Base-by-base conservation (phyloP, 2,113 vertebrate species). In the Festucalex cinctus region DNA sequence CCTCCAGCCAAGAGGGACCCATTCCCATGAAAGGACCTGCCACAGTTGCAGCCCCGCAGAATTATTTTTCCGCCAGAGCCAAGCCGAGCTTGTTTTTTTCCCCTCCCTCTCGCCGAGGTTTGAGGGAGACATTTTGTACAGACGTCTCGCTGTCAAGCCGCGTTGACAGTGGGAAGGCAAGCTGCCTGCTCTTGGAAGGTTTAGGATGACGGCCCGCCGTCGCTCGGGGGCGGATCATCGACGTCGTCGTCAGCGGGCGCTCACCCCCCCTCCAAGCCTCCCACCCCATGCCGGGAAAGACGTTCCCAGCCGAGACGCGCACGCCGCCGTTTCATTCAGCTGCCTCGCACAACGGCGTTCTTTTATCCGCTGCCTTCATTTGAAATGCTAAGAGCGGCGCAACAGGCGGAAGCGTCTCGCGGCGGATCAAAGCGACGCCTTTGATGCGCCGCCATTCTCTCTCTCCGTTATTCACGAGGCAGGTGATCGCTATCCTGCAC, bases 361-460 rank as follows among this genome's bases (percentile, higher is more conserved):
- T 86, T 89, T 91, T 84, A 89, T 90, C 79, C 46, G 63, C 63
- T 32, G 75, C 78, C 76, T 80, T 88, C 88, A 89, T 90, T 90
- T 89, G 85, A 91, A 91, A 91, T 89, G 90, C 90, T 85, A 90
- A 90, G 78, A 87, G 84, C 78, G 78, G 75, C 60, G 77, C 85
- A 88, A 88, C 88, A 87, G 85, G 85, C 83, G 85, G 76, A 85
- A 82, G 86, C 76, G 81, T 78, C 84, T 88, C 84, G 74, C 86
- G 78, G 74, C 71, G 61, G 68, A 88, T 91, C 88, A 89, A 89
- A 87, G 85, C 37, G 72, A 75, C 72, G 36, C 39, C 84, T 90
- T 88, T 90, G 81, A 89, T 85, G 75, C 69, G 76, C 66, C 75
- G 67, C 56, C 63, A 53, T 68, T 74, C 58, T 53, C 48, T 69